Evolutionary conservation across 30 jellyfish, hydroid and myxozoan species (phyloP), one percentile per base, ranked within the genome.

Genomic region (Aurelia sp.): DNA sequence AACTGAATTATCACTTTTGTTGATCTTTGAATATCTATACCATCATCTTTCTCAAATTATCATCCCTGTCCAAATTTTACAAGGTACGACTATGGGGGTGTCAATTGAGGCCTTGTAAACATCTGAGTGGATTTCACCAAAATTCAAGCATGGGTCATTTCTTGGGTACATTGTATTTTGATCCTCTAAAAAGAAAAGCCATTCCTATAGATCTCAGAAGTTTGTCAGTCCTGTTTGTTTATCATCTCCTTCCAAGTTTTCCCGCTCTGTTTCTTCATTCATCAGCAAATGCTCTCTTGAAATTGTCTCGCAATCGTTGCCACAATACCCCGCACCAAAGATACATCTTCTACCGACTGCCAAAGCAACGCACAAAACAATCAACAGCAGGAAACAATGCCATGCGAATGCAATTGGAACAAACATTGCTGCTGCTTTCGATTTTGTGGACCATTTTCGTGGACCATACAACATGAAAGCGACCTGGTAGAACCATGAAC

Each of bases 401-500:
- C 96, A 88, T 5, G 91, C 66, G 30, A 88, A 88, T 55, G 83
- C 87, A 3, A 88, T 69, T 47, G 96, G 96, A 22, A 71, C 84
- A 53, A 88, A 62, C 91, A 88, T 78, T 48, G 91, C 87, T 16
- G 88, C 96, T 33, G 91, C 81, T 13, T 44, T 48, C 16, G 96
- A 76, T 68, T 65, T 78, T 48, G 55, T 40, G 31, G 91, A 77
- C 91, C 91, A 88, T 15, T 58, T 84, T 4, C 70, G 59, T 6
- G 91, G 96, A 2, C 90, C 89, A 55, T 88, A 81, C 66, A 88
- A 58, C 91, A 77, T 70, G 82, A 77, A 77, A 8, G 96, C 87
- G 71, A 88, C 70, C 48, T 88, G 96, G 52, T 48, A 38, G 50
- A 38, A 38, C 50, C 50, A 38, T 2, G 50, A 4, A 0, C 50